phyloP scores from a whole-genome alignment of 1,140 invertebrate genomes.

The Scylla paramamosain region DNA sequence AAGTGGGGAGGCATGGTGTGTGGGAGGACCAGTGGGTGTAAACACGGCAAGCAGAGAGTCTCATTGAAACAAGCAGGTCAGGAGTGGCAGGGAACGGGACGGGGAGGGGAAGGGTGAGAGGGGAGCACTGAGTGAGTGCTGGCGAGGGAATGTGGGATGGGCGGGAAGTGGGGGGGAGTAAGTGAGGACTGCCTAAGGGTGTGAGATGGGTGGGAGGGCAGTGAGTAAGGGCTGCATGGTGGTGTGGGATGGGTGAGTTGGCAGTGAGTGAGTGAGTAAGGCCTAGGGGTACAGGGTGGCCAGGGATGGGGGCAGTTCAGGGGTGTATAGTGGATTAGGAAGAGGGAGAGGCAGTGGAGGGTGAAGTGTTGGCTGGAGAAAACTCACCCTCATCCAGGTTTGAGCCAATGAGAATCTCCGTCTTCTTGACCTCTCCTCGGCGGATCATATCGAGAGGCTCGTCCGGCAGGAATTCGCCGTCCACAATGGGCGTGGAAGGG shows the following conservation, averaged over 20 bases:
- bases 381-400: conserved; percentile 92
- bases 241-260: too few species aligned
- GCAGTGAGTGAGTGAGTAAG: too few species aligned
- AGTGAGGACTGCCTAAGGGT: too few species aligned
- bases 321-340: not conserved
- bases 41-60: not conserved
- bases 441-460: conserved; percentile 90
- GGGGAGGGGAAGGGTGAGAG: not conserved
- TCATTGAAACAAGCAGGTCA: not conserved
- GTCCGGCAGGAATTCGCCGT: conserved; percentile 90
- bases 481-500: conserved; percentile 92
- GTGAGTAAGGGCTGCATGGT: too few species aligned
- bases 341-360: not conserved
- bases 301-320: not conserved
- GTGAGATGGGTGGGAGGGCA: too few species aligned
- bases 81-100: too few species aligned
- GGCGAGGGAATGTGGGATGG: too few species aligned
- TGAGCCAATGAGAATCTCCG: conserved; percentile 92
- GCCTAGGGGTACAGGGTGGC: too few species aligned
- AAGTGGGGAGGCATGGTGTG: not conserved
- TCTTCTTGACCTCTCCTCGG: conserved; percentile 90
- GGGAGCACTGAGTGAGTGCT: too few species aligned
- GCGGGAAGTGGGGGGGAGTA: too few species aligned
- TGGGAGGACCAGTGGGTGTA: not conserved
- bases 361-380: not conserved